Conservation (phyloP, 1,140 invertebrate genomes). For the Microvelia longipes region DNA sequence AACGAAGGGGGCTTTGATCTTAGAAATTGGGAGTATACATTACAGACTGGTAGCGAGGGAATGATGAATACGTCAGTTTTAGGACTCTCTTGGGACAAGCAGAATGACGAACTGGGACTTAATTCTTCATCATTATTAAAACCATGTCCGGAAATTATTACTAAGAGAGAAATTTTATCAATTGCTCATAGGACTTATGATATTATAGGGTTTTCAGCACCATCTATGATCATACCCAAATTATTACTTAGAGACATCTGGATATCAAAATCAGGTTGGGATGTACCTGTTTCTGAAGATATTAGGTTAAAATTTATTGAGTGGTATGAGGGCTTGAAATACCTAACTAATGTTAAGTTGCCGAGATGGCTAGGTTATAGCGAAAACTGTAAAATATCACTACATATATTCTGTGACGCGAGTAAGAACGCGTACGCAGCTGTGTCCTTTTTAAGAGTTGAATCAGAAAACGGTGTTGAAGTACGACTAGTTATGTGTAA, state of each 20-base stretch:
- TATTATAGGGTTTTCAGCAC: background rate
- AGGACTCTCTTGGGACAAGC: background rate
- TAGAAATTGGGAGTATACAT: background rate
- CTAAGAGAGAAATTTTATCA: background rate
- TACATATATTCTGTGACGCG: too few relatives aligned
- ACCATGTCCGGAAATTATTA: background rate
- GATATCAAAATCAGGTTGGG: background rate
- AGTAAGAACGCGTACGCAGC: too few relatives aligned
- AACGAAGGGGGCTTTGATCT: background rate
- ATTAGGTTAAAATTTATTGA: background rate
- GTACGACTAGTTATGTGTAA: too few relatives aligned
- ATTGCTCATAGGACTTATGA: background rate
- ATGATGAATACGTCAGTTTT: background rate
- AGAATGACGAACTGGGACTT: background rate
- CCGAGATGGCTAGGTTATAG: background rate
- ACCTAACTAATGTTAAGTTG: background rate
- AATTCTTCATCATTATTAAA: background rate
- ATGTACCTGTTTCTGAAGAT: background rate
- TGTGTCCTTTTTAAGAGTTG: too few relatives aligned
- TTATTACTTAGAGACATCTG: background rate
- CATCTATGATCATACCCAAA: background rate
- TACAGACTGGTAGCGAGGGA: background rate
- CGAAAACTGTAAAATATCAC: too few relatives aligned
- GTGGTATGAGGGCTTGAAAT: background rate
- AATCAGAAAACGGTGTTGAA: too few relatives aligned